Base-by-base conservation (phyloP, 2,888 invertebrate genomes). In the Lymantria monacha region DNA sequence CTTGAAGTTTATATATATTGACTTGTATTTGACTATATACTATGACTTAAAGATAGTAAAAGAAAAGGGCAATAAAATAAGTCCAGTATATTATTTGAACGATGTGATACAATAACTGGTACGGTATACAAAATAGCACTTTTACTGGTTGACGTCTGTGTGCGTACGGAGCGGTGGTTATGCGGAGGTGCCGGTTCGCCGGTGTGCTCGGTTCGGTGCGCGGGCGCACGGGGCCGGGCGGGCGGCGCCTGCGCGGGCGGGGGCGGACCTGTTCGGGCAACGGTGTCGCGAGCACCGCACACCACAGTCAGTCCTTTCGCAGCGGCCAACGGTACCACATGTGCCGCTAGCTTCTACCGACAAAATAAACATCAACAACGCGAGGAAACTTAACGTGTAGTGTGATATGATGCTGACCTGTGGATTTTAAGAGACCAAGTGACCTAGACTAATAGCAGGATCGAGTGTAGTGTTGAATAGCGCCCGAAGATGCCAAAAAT, bases 401-500 rank as follows among this genome's bases (percentile, higher is more conserved):
- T 85, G 89, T 82, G 85, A 85, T 87, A 88, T 76, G 83, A 89
- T 88, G 87, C 86, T 81, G 79, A 81, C 76, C 73, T 81, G 88
- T 88, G 86, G 76, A 77, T 79, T 74, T 69, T 82, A 70, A 83
- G 69, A 83, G 87, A 89, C 87, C 76, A 70, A 78, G 88, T 87
- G 85, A 83, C 69, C 82, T 67, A 81, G 69, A 85, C 77, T 74
- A 79, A 82, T 76, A 76, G 56, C 79, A 76, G 86, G 83, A 87
- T 85, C 77, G 69, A 85, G 90, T 91, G 90, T 76, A 86, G 89
- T 91, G 90, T 75, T 73, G 55, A 63, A 58, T 76, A 79, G 76
- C 71, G 66, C 75, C 62, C 63, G 74, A 91, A 91, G 78, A 97
- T 97, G 97, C 97, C 97, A 93, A 97, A 97, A 93, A 97, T 97